Conservation (phyloP, 1,140 invertebrate species). For the Trichogramma pretiosum region DNA sequence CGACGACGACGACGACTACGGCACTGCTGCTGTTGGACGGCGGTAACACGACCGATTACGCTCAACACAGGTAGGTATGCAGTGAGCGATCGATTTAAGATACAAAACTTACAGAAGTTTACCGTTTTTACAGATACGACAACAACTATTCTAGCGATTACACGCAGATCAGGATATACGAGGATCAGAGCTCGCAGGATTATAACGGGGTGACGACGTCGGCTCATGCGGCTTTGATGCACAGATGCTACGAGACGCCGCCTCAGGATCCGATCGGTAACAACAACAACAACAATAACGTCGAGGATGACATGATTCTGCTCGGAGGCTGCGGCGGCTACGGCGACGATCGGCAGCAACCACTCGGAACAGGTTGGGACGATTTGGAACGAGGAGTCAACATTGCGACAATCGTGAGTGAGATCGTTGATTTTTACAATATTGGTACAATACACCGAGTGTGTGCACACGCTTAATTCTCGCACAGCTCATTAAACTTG, state of each 20-base stretch:
- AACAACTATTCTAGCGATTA: constrained; percentile 28
- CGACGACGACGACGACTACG: constrained; percentile 24
- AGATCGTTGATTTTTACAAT: background rate
- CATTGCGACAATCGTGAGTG: background rate
- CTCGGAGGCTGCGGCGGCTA: background rate
- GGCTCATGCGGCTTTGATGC: too few species aligned
- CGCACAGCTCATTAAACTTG: background rate
- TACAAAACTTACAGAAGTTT: constrained; percentile 4
- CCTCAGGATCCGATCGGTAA: constrained; percentile 34
- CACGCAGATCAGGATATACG: constrained; percentile 31
- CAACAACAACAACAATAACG: constrained; percentile 18
- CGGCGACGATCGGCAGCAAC: constrained; percentile 24
- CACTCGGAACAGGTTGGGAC: constrained; percentile 32
- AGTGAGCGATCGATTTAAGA: constrained; percentile 33
- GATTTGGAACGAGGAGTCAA: constrained; percentile 23
- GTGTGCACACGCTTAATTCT: too few species aligned
- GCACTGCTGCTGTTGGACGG: constrained; percentile 25
- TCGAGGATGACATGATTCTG: background rate
- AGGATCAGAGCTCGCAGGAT: constrained; percentile 40
- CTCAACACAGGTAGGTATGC: constrained; percentile 27
- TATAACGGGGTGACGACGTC: constrained; percentile 25
- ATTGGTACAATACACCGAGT: background rate
- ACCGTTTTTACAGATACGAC: constrained; percentile 25
- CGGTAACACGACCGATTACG: constrained; percentile 29
- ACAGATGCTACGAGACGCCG: constrained; percentile 37